These are phyloP conservation scores for Arctia plantaginis DNA, from an alignment of 2,888 invertebrate genomes.

Conservation along the genomic window DNA sequence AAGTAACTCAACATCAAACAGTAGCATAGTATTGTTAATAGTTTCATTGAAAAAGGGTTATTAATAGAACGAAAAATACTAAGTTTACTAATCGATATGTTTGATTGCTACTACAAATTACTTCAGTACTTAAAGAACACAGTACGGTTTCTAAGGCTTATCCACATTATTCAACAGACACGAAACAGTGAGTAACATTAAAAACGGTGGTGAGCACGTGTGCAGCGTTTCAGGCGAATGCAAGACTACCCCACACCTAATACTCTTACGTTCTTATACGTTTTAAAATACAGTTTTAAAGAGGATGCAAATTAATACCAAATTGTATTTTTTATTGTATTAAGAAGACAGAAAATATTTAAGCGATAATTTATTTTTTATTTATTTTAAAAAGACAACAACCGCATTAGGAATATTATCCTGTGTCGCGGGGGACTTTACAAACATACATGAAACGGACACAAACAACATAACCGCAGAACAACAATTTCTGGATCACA, in stretches of 20 bases:
- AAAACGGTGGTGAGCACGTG: slow-evolving; percentile 56
- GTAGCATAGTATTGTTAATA: background rate
- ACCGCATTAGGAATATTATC: no score
- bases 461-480: no score
- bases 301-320: slow-evolving; percentile 7
- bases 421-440: no score
- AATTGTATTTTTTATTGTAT: background rate
- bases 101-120: background rate
- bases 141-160: background rate
- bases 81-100: no score
- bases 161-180: slow-evolving; percentile 36
- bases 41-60: background rate
- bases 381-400: no score
- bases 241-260: slow-evolving; percentile 45
- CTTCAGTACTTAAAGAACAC: background rate
- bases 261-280: slow-evolving; percentile 19
- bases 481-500: no score
- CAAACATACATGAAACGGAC: no score
- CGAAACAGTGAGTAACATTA: slow-evolving; percentile 51
- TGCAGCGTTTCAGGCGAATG: slow-evolving; percentile 53
- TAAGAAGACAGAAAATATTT: background rate
- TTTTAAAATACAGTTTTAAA: slow-evolving; percentile 9
- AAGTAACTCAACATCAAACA: background rate
- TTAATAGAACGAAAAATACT: background rate
- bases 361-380: no score